These are phyloP conservation scores for Sphaerophoria taeniata DNA, from an alignment of 2,888 invertebrate genomes.

Conservation along the genomic window DNA sequence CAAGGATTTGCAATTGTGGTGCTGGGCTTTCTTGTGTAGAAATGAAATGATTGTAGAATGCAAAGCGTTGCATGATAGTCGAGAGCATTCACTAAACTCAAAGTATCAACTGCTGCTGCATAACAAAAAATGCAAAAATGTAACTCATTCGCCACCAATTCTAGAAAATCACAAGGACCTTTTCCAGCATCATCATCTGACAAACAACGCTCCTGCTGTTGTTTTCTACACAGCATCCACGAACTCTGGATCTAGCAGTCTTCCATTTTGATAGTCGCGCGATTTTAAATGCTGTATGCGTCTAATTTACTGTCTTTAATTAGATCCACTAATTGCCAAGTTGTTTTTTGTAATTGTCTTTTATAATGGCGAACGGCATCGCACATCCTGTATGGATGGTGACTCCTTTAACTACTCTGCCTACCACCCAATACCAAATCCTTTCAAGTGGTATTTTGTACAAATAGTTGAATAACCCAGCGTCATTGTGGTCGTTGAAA, in stretches of 20 bases:
- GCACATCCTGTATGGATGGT: constrained; percentile 67
- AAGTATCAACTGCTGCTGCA: constrained; percentile 25
- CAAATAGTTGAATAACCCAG: constrained; percentile 43
- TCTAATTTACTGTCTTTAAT: constrained; percentile 78
- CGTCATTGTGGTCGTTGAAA: background rate
- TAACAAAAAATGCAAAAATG: constrained; percentile 62
- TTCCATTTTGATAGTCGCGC: constrained; percentile 67
- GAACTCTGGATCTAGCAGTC: background rate
- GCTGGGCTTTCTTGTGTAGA: constrained; percentile 10
- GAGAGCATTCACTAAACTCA: constrained; percentile 40
- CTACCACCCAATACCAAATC: constrained; percentile 29
- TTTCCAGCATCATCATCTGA: constrained; percentile 7
- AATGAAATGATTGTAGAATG: constrained; percentile 26
- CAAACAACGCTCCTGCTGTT: constrained; percentile 6
- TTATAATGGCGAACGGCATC: constrained; percentile 69
- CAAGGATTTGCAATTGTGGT: constrained; percentile 56
- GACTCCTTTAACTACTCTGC: constrained; percentile 21
- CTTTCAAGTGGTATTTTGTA: constrained; percentile 43
- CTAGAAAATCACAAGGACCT: constrained; percentile 46
- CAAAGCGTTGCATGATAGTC: constrained; percentile 28
- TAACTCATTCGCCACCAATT: constrained; percentile 57
- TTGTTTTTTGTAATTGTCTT: constrained; percentile 77
- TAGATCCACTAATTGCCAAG: constrained; percentile 78
- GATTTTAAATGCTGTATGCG: constrained; percentile 74
- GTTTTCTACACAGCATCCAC: background rate